Base-by-base conservation (phyloP, 2,888 invertebrate genomes). In the Andrena hattorfiana region DNA sequence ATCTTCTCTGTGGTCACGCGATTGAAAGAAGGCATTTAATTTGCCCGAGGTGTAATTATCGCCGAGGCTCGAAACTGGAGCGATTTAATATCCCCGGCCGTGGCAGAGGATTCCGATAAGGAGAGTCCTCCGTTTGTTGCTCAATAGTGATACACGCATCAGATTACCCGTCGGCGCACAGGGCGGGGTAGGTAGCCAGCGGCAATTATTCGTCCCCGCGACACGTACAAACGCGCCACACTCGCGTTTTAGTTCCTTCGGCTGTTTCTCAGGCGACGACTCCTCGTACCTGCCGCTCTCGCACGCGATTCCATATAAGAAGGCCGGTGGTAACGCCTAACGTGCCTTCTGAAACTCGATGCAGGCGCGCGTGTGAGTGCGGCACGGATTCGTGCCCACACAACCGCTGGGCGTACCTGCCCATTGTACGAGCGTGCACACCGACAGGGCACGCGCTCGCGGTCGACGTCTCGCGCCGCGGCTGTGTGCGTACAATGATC, bases 241-340 rank as follows among this genome's bases (percentile, higher is more conserved):
- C 75, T 67, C 76, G 64, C 62, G 76, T 70, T 56, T 77, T 82
- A 75, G 85, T 87, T 77, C 77, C 82, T 72, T 32, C 56, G 62
- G 67, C 63, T 71, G 85, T 86, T 86, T 85, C 82, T 86, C 85
- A 78, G 83, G n/a, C 69, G 56, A 56, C 56, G 56, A 20, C 56
- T 42, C 16, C 42, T 42, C 54, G 59, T 81, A 86, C 85, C 80
- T 80, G 87, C 69, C 42, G 42, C 71, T 26, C 35, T 30, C 79
- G 85, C 88, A 87, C 81, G 88, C 88, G 87, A 88, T 86, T 85
- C 88, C 85, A 87, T 88, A 87, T 88, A 88, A 87, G 88, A 88
- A 85, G 84, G 87, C 77, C 84, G 83, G 68, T 75, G 79, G 82
- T 77, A 77, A 83, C 84, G 84, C 89, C 86, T 86, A 85, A 86